Conservation (phyloP, 30 jellyfish, hydroid and myxozoan species). For the Aurelia sp. region DNA sequence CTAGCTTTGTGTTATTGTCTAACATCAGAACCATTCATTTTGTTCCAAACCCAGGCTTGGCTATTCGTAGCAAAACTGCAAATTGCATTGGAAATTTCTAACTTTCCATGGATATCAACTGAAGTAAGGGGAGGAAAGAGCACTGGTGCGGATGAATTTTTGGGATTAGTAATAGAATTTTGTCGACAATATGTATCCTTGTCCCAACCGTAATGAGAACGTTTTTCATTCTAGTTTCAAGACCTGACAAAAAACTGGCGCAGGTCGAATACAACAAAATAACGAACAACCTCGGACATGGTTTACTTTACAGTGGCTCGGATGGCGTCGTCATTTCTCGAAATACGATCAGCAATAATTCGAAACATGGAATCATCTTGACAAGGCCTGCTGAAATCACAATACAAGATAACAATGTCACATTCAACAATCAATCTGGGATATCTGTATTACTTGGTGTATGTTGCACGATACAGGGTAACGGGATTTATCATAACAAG, state of each 20-base stretch:
- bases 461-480: constrained; percentile 78
- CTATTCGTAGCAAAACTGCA: too few relatives aligned
- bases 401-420: constrained; percentile 58
- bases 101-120: too few relatives aligned
- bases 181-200: too few relatives aligned
- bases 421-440: constrained; percentile 71
- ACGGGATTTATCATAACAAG: constrained; percentile 88
- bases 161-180: too few relatives aligned
- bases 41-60: too few relatives aligned
- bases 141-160: too few relatives aligned
- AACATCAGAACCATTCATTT: too few relatives aligned
- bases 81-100: too few relatives aligned
- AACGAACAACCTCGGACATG: constrained; percentile 84
- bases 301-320: constrained; percentile 79
- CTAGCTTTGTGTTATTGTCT: too few relatives aligned
- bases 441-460: constrained; percentile 77
- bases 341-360: constrained; percentile 65
- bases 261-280: constrained; percentile 83
- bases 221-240: constrained; percentile 63
- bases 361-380: constrained; percentile 75
- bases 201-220: too few relatives aligned
- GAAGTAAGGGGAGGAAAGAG: too few relatives aligned
- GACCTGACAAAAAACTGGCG: constrained; percentile 87
- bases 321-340: constrained; percentile 91
- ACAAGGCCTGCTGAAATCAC: constrained; percentile 82